A percentile compares a stretch with the other conserved stretches of the same genome.
Conservation (phyloP, 2,113 vertebrate genomes). For the Sinocyclocheilus anshuiensis region DNA sequence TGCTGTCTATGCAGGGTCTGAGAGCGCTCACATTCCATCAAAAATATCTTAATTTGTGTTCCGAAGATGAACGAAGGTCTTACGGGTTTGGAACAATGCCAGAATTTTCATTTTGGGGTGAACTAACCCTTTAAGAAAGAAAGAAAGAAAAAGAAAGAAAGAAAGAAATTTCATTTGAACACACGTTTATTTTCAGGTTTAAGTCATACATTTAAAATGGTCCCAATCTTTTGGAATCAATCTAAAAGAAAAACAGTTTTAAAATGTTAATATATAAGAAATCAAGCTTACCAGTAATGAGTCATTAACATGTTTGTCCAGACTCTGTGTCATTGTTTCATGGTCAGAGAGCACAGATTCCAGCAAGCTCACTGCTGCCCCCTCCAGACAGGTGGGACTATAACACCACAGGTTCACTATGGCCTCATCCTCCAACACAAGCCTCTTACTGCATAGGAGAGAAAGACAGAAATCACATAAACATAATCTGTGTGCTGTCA, state of each 20-base stretch:
- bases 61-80: no score
- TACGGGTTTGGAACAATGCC: no score
- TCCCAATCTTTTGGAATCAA: background rate
- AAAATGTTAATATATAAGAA: constrained; percentile 35
- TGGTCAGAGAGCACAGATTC: constrained; percentile 72
- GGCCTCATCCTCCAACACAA: constrained; percentile 76
- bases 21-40: no score
- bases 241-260: no score
- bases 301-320: constrained; percentile 72
- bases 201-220: background rate
- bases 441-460: constrained; percentile 70
- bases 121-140: no score
- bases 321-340: constrained; percentile 63
- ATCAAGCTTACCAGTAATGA: constrained; percentile 83
- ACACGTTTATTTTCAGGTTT: background rate
- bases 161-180: no score
- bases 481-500: background rate
- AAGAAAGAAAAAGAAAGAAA: no score
- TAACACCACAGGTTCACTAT: constrained; percentile 85
- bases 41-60: no score
- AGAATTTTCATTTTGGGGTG: no score
- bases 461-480: background rate
- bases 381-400: constrained; percentile 85
- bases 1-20: no score
- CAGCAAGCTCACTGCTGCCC: constrained; percentile 78